Conservation (phyloP, 2,797 vertebrate genomes). For the Enteromius mattozi region DNA sequence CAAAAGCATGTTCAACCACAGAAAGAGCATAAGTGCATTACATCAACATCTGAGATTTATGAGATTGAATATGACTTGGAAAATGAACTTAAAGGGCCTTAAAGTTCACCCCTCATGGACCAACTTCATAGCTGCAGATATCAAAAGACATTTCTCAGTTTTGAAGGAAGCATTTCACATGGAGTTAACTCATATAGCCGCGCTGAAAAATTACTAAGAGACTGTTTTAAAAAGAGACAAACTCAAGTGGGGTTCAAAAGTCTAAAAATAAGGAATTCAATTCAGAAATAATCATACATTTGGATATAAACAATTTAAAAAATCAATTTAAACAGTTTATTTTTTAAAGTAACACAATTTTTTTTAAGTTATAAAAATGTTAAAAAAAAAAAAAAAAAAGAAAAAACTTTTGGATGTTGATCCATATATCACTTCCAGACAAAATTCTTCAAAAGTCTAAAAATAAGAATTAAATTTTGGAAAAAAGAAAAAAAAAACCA, state of each 20-base stretch:
- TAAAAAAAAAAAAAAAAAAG: no score
- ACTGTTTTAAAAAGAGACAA: not conserved
- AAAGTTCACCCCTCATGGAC: constrained; percentile 21
- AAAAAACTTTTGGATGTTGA: no score
- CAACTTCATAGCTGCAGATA: not conserved
- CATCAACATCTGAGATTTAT: constrained; percentile 47
- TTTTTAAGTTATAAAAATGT: no score
- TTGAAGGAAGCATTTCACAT: not conserved
- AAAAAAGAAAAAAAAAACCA: no score
- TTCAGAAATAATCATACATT: not conserved
- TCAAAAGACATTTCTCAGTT: not conserved
- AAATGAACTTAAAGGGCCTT: constrained; percentile 41
- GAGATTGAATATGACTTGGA: constrained; percentile 49
- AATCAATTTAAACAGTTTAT: no score
- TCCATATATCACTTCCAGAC: no score
- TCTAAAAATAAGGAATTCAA: not conserved
- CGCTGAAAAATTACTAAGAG: not conserved
- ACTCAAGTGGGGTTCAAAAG: not conserved
- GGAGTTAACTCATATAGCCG: not conserved
- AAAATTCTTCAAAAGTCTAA: not conserved
- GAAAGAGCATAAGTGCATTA: constrained; percentile 40
- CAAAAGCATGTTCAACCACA: constrained; percentile 23
- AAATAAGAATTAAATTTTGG: not conserved
- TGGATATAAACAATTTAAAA: not conserved
- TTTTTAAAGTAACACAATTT: no score